Evolutionary conservation across 2,888 invertebrate species (phyloP).

Genomic region (Molanna angustata): DNA sequence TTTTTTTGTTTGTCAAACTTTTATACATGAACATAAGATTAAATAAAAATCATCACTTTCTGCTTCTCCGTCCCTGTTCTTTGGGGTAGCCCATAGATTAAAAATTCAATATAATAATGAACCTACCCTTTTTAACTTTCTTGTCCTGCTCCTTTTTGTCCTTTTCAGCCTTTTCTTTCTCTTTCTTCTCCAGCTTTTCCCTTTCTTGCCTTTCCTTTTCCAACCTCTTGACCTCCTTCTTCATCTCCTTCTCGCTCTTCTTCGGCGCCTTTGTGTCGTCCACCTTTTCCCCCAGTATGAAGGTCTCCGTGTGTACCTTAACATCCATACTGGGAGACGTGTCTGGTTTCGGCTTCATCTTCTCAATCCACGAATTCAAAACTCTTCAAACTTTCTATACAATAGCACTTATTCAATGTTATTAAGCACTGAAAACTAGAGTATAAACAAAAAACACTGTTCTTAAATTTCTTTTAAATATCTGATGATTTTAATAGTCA

Average conservation of each 20-base stretch:
- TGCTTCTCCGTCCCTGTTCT: no score
- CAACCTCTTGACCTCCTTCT: constrained; percentile 53
- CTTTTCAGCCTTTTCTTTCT: constrained; percentile 50
- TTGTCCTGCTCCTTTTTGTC: constrained; percentile 41
- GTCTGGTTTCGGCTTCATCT: constrained; percentile 39
- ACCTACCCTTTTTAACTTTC: constrained; percentile 32
- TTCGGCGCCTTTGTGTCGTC: constrained; percentile 50
- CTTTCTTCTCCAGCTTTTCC: constrained; percentile 53
- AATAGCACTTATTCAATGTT: not conserved
- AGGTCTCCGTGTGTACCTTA: constrained; percentile 43
- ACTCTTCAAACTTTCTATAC: not conserved
- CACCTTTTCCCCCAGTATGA: constrained; percentile 58
- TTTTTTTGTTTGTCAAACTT: no score
- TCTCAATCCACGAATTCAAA: constrained; percentile 17
- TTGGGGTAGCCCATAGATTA: no score
- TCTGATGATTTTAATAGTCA: no score
- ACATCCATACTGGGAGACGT: constrained; percentile 31
- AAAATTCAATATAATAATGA: no score
- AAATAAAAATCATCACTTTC: no score
- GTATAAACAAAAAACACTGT: not conserved
- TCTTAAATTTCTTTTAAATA: no score
- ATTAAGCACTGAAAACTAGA: not conserved
- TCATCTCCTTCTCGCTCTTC: constrained; percentile 51
- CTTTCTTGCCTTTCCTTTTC: constrained; percentile 53
- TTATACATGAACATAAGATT: no score